Evolutionary conservation across 2,113 vertebrate genomes (phyloP).

Genomic region (Talpa occidentalis): DNA sequence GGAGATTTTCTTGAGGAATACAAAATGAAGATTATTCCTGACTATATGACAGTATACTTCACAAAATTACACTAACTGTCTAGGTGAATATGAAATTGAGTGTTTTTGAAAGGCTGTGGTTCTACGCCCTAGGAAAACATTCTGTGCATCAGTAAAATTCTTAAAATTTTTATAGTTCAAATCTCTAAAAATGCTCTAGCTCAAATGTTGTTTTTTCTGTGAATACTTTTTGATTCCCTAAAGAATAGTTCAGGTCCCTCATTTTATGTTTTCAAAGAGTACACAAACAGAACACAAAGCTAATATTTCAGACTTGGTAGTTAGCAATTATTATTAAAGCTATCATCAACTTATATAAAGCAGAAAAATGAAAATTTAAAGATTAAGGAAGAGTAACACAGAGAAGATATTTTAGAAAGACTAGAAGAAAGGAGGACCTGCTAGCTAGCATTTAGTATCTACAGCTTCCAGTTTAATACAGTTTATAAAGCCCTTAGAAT

Average conservation of each 20-base stretch:
- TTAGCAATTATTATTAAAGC: not conserved
- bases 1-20: not conserved
- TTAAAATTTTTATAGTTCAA: not conserved
- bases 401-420: not conserved
- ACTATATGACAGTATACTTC: not conserved
- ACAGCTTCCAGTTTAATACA: not conserved
- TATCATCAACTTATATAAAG: not conserved
- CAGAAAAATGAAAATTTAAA: conserved; percentile 35
- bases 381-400: not conserved
- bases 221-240: not conserved
- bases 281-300: not conserved
- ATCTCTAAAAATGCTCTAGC: not conserved
- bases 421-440: not conserved
- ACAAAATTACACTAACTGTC: not conserved
- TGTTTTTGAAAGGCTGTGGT: not conserved
- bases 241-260: not conserved
- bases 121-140: not conserved
- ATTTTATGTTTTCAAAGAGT: not conserved
- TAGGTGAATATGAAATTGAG: not conserved
- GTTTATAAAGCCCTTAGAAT: not conserved
- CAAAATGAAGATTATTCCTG: not conserved
- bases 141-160: not conserved
- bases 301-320: not conserved
- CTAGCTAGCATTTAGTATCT: not conserved
- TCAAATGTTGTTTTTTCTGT: not conserved